These are phyloP conservation scores for Spatula versicolor DNA, from an alignment of 2,797 vertebrate species.

Conservation along the genomic window DNA sequence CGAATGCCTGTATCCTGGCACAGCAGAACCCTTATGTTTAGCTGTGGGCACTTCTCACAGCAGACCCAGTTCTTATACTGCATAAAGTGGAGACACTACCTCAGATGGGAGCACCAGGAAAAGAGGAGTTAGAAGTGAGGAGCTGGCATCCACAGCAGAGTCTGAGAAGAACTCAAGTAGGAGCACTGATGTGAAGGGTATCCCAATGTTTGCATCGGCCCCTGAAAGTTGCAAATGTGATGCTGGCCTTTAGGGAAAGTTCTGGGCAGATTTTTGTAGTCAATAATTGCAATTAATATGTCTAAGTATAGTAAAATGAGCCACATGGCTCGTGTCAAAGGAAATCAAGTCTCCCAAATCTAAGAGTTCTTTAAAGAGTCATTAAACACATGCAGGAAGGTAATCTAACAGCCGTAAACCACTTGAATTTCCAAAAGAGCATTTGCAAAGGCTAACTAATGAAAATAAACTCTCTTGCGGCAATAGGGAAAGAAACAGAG, in stretches of 20 bases:
- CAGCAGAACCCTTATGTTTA: not conserved
- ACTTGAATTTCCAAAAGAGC: not conserved
- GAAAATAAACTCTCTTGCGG: not conserved
- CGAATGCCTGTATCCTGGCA: not conserved
- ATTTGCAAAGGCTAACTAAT: not conserved
- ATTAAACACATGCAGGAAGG: not conserved
- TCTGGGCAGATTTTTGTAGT: not conserved
- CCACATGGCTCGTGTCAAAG: not conserved
- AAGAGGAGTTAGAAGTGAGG: not conserved
- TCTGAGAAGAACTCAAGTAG: not conserved
- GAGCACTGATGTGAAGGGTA: not conserved
- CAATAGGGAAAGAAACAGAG: not conserved
- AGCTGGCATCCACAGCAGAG: fast-evolving
- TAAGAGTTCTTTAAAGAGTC: not conserved
- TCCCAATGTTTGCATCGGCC: not conserved
- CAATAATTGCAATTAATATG: not conserved
- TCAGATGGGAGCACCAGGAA: not conserved
- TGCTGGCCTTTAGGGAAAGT: not conserved
- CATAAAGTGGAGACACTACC: not conserved
- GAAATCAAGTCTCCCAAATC: not conserved
- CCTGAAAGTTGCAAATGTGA: fast-evolving
- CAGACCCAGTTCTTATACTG: not conserved
- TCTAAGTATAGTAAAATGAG: not conserved
- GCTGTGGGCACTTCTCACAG: not conserved
- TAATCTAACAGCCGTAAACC: not conserved